Evolutionary conservation across 2,888 invertebrate species (phyloP).

Genomic region (Graphium colonna): DNA sequence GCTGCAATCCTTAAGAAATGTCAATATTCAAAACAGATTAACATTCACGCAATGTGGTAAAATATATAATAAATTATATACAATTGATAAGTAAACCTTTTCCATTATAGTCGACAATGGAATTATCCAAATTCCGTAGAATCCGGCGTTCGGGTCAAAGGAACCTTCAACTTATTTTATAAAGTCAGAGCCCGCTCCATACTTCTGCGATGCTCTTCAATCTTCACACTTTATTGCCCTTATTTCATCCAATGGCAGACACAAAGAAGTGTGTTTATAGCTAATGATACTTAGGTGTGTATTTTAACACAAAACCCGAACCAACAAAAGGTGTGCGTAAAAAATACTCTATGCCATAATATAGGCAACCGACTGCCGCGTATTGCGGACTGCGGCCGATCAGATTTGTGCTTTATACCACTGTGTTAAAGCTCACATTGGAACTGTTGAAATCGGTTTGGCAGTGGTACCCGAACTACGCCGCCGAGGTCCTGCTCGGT

Average conservation of each 20-base stretch:
- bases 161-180: slow-evolving; percentile 4
- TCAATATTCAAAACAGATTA: no score
- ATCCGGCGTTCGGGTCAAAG: neutral
- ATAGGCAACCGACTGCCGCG: slow-evolving; percentile 57
- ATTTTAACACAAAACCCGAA: slow-evolving; percentile 75
- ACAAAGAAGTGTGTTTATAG: slow-evolving; percentile 77
- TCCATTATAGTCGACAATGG: no score
- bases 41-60: no score
- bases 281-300: slow-evolving; percentile 78
- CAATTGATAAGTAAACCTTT: no score
- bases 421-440: slow-evolving; percentile 3
- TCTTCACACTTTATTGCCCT: slow-evolving; percentile 68
- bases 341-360: slow-evolving; percentile 69
- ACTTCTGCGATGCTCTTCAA: slow-evolving; percentile 51
- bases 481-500: slow-evolving; percentile 51
- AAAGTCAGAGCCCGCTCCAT: slow-evolving; percentile 46
- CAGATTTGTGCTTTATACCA: slow-evolving; percentile 3
- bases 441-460: neutral
- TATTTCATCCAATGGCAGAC: slow-evolving; percentile 69
- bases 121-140: neutral
- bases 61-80: no score
- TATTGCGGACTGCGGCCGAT: slow-evolving; percentile 8
- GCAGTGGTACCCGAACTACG: slow-evolving; percentile 14
- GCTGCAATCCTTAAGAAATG: no score
- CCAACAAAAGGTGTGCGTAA: slow-evolving; percentile 62